Percentiles rank a stretch among this genome's conserved stretches.
phyloP scores from a whole-genome alignment of 1,140 invertebrate species.

The Reticulitermes speratus region DNA sequence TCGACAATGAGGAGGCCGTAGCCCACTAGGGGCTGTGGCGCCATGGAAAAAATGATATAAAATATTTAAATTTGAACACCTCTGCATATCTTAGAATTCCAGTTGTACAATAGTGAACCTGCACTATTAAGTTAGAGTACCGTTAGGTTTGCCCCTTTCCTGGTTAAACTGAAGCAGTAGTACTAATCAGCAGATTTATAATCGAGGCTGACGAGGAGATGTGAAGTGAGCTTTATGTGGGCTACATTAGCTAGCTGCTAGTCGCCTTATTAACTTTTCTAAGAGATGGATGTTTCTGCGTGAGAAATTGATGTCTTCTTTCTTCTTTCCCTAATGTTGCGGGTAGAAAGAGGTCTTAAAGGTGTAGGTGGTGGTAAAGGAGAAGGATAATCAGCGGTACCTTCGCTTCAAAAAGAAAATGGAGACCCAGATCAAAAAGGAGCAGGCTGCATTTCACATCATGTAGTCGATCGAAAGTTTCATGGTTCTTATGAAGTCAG shows the following conservation, averaged over 20 bases:
- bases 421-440: not conserved
- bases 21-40: no score
- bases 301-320: not conserved
- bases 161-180: no score
- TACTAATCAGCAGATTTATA: not conserved
- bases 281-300: not conserved
- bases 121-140: no score
- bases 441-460: no score
- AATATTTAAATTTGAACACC: no score
- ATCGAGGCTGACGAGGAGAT: not conserved
- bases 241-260: not conserved
- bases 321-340: not conserved
- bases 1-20: no score
- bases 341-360: constrained; percentile 2
- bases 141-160: no score
- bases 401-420: not conserved
- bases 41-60: no score
- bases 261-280: not conserved
- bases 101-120: no score
- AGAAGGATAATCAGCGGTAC: not conserved
- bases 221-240: not conserved
- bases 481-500: no score
- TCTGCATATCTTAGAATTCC: no score
- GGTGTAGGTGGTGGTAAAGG: not conserved
- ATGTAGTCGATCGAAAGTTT: no score